Evolutionary conservation across 2,113 vertebrate genomes (phyloP), one percentile per base, ranked within the genome.

Genomic region (Tachysurus vachellii): DNA sequence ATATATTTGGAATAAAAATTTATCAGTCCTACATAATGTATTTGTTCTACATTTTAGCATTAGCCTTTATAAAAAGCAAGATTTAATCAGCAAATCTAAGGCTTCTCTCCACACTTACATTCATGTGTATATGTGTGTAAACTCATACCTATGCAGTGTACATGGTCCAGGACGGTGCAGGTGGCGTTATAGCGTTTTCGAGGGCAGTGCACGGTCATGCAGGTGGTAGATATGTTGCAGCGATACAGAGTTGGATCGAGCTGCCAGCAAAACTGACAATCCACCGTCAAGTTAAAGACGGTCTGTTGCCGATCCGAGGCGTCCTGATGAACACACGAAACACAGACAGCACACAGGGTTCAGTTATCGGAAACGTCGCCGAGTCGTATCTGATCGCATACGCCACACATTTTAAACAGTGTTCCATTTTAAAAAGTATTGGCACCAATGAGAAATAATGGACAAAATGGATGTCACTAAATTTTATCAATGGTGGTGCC

Each of bases 261-360:
- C 94, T 99, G 98, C 98, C 98, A 99, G 93, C 98, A 99, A 90
- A 98, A 99, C 87, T 96, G 97, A 92, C 98, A 99, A 0, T 92
- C 95, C 94, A 99, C 94, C 71, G 95, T 95, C 87, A 98, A 91
- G 28, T 94, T 90, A 12, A 99, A 99, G 93, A 92, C 94, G 92
- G 93, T 94, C 88, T 95, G 96, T 80, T 92, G 89, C 0, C 90
- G 93, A 85, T 94, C 93, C 1, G 93, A 94, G 89, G 94, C 93
- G 88, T 95, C 96, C 98, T 99, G 62, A 0, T 88, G 53, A 71
- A 19, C 62, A 64, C 83, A 88, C 19, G 17, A 10, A 7, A 80
- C 56, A 73, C 42, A 80, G 16, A 17, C 11, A 36, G 9, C 14
- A 64, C 26, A 64, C 62, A n/a, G 28, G 14, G n/a, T 28, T 10